Evolutionary conservation across 2,888 invertebrate species (phyloP).

Genomic region (Drosophila emarginata): DNA sequence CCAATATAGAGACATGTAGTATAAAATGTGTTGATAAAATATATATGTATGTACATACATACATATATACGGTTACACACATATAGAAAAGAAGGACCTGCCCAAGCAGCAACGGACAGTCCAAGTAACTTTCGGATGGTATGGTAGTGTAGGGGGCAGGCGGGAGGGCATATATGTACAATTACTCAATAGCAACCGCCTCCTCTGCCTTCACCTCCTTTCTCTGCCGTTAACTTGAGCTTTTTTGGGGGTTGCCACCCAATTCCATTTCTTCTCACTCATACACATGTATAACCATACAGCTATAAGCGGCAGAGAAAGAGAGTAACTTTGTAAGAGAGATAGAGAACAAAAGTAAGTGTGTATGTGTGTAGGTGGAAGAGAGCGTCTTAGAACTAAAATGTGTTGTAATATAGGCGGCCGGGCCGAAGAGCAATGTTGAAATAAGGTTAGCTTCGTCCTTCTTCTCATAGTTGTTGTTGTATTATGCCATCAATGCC

Average conservation of each 20-base stretch:
- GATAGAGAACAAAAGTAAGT: slow-evolving; percentile 39
- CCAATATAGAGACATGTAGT: slow-evolving; percentile 40
- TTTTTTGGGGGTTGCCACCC: slow-evolving; percentile 69
- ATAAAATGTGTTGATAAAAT: slow-evolving; percentile 51
- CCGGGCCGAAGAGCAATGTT: slow-evolving; percentile 52
- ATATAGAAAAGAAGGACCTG: slow-evolving; percentile 59
- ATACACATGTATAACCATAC: slow-evolving; percentile 46
- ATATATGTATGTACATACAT: slow-evolving; percentile 27
- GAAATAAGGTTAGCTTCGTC: slow-evolving; percentile 65
- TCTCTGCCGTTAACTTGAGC: slow-evolving; percentile 44
- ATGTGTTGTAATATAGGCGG: slow-evolving; percentile 72
- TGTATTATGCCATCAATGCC: slow-evolving; percentile 79
- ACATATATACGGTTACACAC: slow-evolving; percentile 10
- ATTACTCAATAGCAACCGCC: slow-evolving; percentile 73
- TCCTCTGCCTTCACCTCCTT: background rate
- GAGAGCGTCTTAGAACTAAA: slow-evolving; percentile 55
- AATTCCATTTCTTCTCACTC: slow-evolving; percentile 29
- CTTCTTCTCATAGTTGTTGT: slow-evolving; percentile 33
- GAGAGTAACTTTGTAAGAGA: slow-evolving; percentile 43
- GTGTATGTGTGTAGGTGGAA: slow-evolving; percentile 53
- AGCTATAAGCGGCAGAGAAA: slow-evolving; percentile 34
- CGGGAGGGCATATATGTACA: slow-evolving; percentile 47
- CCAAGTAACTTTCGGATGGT: slow-evolving; percentile 70
- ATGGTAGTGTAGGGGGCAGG: slow-evolving; percentile 7
- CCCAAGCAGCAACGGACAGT: slow-evolving; percentile 72